Evolutionary conservation across 2,888 invertebrate species (phyloP), one percentile per base, ranked within the genome.

Genomic region (Anticlea derivata): DNA sequence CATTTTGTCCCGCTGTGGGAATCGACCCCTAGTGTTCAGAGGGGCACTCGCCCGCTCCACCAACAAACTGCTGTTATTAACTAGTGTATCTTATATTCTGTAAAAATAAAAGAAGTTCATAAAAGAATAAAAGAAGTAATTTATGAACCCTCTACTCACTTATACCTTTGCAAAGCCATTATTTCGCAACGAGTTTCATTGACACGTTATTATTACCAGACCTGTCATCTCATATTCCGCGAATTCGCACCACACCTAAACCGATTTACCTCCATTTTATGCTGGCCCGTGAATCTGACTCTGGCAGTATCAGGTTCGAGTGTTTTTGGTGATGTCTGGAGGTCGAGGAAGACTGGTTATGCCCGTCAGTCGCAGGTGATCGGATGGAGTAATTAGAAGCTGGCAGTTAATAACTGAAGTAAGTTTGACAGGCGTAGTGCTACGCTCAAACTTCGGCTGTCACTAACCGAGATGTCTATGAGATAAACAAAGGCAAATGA

Each of bases 281-380:
- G 1, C 1, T 50, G 76, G 73, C 26, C 79, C 27, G 35, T 47
- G 31, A 58, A 46, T 58, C 33, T 39, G 33, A 23, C 30, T 17
- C 34, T 30, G 43, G 13, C 29, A 34, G 40, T 39, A 61, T 51
- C 55, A 56, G 37, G 50, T 47, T 6, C 20, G 13, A 50, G 33
- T 34, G 40, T 50, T 37, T 24, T 46, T 52, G n/a, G 5, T 22
- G 31, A 41, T 43, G 55, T 55, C 34, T 30, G 49, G 31, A 38
- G 69, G 12, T 75, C 73, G 46, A 1, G 5, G 7, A 63, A 70
- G 53, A 60, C 13, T 80, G 78, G 81, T 50, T 49, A 61, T 63
- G 55, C 63, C 71, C 81, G 88, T 88, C 89, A 90, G 83, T 70
- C 70, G 83, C 89, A 90, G 89, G 89, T 90, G 89, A 86, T 86